Base-by-base conservation (phyloP, 2,888 invertebrate species). In the Prionchulus punctatus region DNA sequence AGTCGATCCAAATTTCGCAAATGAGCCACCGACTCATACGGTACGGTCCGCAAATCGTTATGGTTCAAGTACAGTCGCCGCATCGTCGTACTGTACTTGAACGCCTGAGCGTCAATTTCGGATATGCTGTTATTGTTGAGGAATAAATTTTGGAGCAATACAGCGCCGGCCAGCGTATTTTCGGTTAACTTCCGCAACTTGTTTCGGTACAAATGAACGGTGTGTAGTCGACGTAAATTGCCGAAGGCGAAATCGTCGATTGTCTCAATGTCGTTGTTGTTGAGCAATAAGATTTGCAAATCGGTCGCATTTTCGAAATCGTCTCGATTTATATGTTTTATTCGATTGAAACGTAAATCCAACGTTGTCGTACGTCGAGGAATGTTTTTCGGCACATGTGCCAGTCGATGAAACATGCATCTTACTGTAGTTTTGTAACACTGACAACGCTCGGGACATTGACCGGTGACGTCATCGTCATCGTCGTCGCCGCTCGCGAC, bases 211-310 rank as follows among this genome's bases (percentile, higher is more conserved):
- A 53, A 18, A 26, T 43, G 12, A 3, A 53, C 2, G 18, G 2
- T 43, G 23, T 36, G 27, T 25, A 53, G 30, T 18, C 43, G 3
- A 21, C 12, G 2, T 18, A 53, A 25, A 27, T n/a, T 27, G 7
- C 4, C 25, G 43, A 53, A 53, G 4, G 27, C 43, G 26, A n/a
- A n/a, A 43, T 43, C 43, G 7, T 53, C 53, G 3, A 53, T 25
- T 28, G 2, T 2, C 18, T 42, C 43, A 3, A 53, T 2, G 2
- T 23, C 26, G 28, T 53, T 53, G 42, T 53, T 43, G 43, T 25
- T 43, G 7, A 53, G 43, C 7, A 26, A 15, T 2, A 53, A 21
- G 2, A 26, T 43, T 3, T 42, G 43, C 15, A 53, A 21, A 43
- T 42, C 4, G 26, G 23, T n/a, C n/a, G n/a, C n/a, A n/a, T n/a